A percentile compares a stretch with the other conserved stretches of the same genome.
These are phyloP conservation scores for Psittacula cyanocephala DNA, from an alignment of 2,113 vertebrate genomes.

Conservation along the genomic window DNA sequence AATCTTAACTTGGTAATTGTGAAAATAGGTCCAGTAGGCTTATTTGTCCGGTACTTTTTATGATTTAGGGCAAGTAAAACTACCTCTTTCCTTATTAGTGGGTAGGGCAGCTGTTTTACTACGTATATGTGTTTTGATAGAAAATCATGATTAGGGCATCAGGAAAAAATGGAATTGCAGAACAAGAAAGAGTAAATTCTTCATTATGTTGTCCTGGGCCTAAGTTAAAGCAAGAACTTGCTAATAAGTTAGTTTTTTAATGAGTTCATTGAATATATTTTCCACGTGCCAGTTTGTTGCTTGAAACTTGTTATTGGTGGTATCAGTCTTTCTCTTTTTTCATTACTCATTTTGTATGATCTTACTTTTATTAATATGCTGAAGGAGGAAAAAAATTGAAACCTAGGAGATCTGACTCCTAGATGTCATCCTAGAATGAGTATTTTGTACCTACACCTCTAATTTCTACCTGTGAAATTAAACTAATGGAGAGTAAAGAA, in stretches of 20 bases:
- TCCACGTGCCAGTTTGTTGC: accelerated
- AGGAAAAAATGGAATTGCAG: background rate
- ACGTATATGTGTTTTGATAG: background rate
- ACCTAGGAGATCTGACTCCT: background rate
- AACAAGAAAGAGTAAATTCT: background rate
- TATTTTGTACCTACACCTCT: background rate
- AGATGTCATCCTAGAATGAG: background rate
- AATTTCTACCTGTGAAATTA: background rate
- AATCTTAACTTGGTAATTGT: background rate
- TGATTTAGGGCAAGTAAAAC: background rate
- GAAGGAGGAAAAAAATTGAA: background rate
- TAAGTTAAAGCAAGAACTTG: background rate
- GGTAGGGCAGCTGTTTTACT: background rate
- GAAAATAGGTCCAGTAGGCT: background rate
- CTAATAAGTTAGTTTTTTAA: background rate
- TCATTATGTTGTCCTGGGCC: background rate
- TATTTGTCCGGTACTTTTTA: background rate
- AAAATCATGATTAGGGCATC: background rate
- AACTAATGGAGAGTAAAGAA: background rate
- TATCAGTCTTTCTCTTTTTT: background rate
- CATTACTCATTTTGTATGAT: background rate
- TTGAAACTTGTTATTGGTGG: background rate
- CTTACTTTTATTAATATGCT: background rate
- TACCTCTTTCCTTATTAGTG: background rate
- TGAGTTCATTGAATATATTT: background rate